These are phyloP conservation scores for Gyps fulvus DNA, from an alignment of 2,113 vertebrate genomes.

Conservation along the genomic window DNA sequence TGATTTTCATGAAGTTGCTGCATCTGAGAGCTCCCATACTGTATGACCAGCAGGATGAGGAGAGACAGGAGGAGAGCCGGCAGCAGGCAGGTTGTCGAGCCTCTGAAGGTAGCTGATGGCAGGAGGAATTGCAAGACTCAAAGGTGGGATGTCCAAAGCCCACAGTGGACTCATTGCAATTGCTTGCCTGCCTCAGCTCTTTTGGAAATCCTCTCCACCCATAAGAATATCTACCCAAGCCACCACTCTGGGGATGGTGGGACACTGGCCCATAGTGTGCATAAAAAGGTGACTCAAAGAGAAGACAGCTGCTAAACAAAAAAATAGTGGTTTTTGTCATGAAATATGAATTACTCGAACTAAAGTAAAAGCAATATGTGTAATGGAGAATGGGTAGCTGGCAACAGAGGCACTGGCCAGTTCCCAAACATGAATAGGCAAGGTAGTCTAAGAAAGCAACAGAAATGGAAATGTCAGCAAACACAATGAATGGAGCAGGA, in stretches of 20 bases:
- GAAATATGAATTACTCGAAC: not conserved
- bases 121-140: not conserved
- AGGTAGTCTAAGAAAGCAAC: not conserved
- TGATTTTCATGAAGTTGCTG: not conserved
- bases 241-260: not conserved
- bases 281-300: not conserved
- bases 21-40: not conserved
- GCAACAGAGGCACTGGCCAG: not conserved
- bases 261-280: not conserved
- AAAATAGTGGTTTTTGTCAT: not conserved
- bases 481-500: rapidly evolving
- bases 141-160: not conserved
- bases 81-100: not conserved
- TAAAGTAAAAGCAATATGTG: not conserved
- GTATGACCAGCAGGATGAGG: not conserved
- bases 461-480: not conserved
- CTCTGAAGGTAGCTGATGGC: not conserved
- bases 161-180: not conserved
- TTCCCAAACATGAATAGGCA: not conserved
- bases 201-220: not conserved
- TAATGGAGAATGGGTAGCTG: not conserved
- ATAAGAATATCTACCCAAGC: not conserved
- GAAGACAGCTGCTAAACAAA: not conserved
- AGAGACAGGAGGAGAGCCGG: not conserved
- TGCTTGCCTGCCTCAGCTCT: not conserved